Conservation (phyloP, 2,888 invertebrate genomes). For the Orthosia incerta region DNA sequence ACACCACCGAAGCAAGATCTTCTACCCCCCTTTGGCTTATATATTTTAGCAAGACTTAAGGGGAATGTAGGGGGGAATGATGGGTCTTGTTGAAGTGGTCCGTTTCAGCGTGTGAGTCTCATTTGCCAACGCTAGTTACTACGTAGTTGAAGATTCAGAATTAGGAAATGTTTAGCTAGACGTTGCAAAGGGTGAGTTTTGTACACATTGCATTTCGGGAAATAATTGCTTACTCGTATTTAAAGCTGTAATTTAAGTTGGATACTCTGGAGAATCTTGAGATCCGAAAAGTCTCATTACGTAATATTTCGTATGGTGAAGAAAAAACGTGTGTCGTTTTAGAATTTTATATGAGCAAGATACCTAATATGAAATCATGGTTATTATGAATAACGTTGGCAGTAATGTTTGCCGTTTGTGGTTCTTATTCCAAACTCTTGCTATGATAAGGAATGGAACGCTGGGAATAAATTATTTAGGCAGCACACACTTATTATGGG, state of each 20-base stretch:
- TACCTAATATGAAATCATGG: constrained; percentile 14
- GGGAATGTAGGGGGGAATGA: constrained; percentile 66
- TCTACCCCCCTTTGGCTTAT: constrained; percentile 60
- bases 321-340: constrained; percentile 1
- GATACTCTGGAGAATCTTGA: constrained; percentile 11
- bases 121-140: constrained; percentile 85
- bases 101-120: constrained; percentile 79
- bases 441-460: not conserved
- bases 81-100: constrained; percentile 75
- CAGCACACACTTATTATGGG: too few species aligned
- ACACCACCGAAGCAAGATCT: constrained; percentile 76
- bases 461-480: not conserved
- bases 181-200: constrained; percentile 69
- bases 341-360: constrained; percentile 22
- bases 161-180: constrained; percentile 86
- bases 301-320: constrained; percentile 22
- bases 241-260: constrained; percentile 40
- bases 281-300: constrained; percentile 13
- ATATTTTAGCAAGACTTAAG: constrained; percentile 64
- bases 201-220: constrained; percentile 65
- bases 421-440: not conserved
- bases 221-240: constrained; percentile 64
- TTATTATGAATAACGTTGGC: constrained; percentile 25
- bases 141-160: constrained; percentile 80
- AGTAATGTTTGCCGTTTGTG: constrained; percentile 1